Percentiles rank a stretch among this genome's conserved stretches.
phyloP scores from a whole-genome alignment of 2,113 vertebrate species.

The Oryzias javanicus region DNA sequence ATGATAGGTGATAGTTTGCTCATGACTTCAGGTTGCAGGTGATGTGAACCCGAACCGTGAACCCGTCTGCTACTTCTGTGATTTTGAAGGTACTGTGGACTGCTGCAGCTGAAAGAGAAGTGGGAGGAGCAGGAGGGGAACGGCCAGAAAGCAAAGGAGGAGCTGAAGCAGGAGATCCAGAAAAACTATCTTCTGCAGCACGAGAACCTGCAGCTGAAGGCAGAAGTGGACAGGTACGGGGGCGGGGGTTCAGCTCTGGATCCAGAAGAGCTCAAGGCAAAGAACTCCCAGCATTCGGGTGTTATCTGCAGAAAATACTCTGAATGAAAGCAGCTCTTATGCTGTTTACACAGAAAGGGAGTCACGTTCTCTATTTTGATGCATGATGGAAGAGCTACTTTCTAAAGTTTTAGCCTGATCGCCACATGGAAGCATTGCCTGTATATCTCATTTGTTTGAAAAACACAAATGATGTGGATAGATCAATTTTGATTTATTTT shows the following conservation, averaged over 20 bases:
- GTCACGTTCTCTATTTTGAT: too few relatives aligned
- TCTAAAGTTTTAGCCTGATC: too few relatives aligned
- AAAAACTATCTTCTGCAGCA: constrained; percentile 63
- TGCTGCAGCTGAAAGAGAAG: constrained; percentile 63
- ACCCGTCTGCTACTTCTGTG: neutral
- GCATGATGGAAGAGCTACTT: too few relatives aligned
- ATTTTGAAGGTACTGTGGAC: constrained; percentile 47
- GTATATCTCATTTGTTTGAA: too few relatives aligned
- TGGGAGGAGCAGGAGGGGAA: constrained; percentile 61
- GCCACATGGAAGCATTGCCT: too few relatives aligned
- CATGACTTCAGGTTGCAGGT: neutral
- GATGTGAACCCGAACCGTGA: neutral
- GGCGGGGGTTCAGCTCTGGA: neutral
- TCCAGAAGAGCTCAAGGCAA: neutral
- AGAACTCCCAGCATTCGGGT: neutral
- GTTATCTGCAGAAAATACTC: neutral
- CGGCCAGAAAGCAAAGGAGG: constrained; percentile 59
- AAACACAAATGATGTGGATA: too few relatives aligned
- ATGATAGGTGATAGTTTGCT: too few relatives aligned
- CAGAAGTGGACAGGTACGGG: constrained; percentile 59
- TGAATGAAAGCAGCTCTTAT: too few relatives aligned
- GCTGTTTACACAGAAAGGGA: too few relatives aligned
- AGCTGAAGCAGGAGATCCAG: constrained; percentile 56
- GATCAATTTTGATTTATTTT: too few relatives aligned
- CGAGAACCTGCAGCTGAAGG: constrained; percentile 65